Base-by-base conservation (phyloP, 2,888 invertebrate species). In the Eucera pruinosa region DNA sequence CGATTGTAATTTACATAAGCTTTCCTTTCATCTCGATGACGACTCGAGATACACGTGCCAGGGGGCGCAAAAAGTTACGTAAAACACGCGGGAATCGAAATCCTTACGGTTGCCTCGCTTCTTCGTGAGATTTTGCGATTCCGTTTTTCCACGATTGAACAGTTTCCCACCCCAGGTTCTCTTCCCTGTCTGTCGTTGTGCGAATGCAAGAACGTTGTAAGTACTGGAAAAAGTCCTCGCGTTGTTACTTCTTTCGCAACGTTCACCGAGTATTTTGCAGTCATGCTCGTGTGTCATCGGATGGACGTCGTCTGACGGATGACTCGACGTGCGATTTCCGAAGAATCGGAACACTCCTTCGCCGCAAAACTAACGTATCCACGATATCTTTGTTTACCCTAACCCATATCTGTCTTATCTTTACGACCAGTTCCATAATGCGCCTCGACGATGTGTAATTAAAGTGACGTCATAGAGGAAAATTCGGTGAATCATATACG, bases 1-100 rank as follows among this genome's bases (percentile, higher is more conserved):
- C 74, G 68, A 80, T 76, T 70, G 80, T 79, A 84, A 86, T 86
- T 85, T 86, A 73, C 86, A 82, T 80, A 80, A 84, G 71, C 76
- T 83, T 75, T 71, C 80, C 72, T 85, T 86, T 82, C 78, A 71
- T 83, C 68, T 75, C 78, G 76, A 71, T 69, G 75, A 76, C 58
- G 61, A 43, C 50, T 50, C 62, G 48, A 41, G 52, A 39, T 36
- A 36, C n/a, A 36, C 5, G 9, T 6, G 11, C 36, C 3, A 1
- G 36, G 9, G 11, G 5, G 36, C 3, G 11, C 5, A 36, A 36
- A 36, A 36, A 11, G 36, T 3, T 11, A 11, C 36, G 36, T 11
- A 36, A 36, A 68, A 66, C 52, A 71, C 57, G 39, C 39, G 48
- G 33, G 27, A 65, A 82, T 80, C 75, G 68, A 73, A 80, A 71